Evolutionary conservation across 2,888 invertebrate species (phyloP).

Genomic region (Acrobasis repandana): DNA sequence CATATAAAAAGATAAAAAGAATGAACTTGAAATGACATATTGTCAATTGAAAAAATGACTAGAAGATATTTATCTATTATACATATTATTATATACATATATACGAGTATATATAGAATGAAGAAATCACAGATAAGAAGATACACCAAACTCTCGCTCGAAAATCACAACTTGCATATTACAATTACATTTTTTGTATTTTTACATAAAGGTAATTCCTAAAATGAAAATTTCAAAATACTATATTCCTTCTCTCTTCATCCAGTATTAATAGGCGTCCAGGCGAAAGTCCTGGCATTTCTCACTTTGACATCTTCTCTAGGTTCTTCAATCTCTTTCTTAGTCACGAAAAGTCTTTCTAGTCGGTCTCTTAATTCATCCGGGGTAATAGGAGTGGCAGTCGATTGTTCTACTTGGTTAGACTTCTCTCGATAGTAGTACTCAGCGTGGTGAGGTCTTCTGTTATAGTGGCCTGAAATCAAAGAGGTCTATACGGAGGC

Average conservation of each 20-base stretch:
- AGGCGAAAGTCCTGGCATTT: conserved; percentile 69
- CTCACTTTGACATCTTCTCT: conserved; percentile 60
- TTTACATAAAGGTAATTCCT: no score
- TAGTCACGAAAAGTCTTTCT: conserved; percentile 75
- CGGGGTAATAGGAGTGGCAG: conserved; percentile 74
- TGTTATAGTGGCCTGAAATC: conserved; percentile 62
- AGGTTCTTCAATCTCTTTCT: conserved; percentile 54
- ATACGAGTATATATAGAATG: no score
- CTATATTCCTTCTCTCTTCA: conserved; percentile 28
- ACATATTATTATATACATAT: no score
- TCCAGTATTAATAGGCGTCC: conserved; percentile 70
- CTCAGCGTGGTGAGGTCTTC: conserved; percentile 59
- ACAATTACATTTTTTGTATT: no score
- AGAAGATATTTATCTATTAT: no score
- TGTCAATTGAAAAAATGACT: no score
- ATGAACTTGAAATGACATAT: no score
- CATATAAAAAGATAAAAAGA: no score
- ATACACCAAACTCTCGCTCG: background rate
- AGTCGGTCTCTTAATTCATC: conserved; percentile 79
- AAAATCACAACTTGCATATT: no score
- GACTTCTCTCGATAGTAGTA: conserved; percentile 67
- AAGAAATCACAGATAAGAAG: background rate
- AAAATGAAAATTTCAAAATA: background rate
- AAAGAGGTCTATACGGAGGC: conserved; percentile 24
- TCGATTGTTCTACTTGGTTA: conserved; percentile 49